Conservation (phyloP, 2,113 vertebrate species). For the Spilogale gracilis region DNA sequence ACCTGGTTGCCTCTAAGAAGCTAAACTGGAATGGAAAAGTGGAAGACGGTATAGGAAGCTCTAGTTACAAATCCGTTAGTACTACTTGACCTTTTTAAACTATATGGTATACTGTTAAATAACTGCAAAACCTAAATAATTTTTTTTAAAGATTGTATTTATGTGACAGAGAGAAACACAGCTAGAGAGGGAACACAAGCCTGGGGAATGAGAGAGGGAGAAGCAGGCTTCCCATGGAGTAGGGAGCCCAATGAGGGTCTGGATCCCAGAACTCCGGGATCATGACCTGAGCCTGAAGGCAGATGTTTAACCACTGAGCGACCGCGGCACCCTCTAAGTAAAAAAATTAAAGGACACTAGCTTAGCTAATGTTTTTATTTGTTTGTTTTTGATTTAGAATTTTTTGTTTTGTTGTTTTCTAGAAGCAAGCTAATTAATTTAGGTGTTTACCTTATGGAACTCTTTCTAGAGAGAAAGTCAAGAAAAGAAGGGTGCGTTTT, state of each 20-base stretch:
- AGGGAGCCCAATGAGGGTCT: too few species aligned
- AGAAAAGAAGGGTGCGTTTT: not conserved
- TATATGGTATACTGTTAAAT: not conserved
- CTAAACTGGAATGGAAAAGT: not conserved
- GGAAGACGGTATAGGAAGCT: not conserved
- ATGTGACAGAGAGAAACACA: too few species aligned
- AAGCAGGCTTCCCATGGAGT: too few species aligned
- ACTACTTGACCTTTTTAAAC: not conserved
- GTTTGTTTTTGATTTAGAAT: not conserved
- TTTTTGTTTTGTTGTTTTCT: slow-evolving; percentile 9
- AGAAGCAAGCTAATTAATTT: not conserved
- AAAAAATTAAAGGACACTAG: not conserved
- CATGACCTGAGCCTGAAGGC: too few species aligned
- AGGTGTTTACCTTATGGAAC: not conserved
- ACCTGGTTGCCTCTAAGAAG: not conserved
- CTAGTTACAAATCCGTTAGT: not conserved
- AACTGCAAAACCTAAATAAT: not conserved
- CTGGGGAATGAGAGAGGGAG: too few species aligned
- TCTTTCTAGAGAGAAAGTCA: not conserved
- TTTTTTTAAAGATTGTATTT: too few species aligned
- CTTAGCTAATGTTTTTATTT: not conserved
- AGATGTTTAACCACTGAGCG: too few species aligned
- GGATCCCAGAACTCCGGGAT: too few species aligned
- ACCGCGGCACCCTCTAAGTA: not conserved
- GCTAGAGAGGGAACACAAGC: too few species aligned